Conservation (phyloP, 2,797 vertebrate species). For the Botia kubotai region DNA sequence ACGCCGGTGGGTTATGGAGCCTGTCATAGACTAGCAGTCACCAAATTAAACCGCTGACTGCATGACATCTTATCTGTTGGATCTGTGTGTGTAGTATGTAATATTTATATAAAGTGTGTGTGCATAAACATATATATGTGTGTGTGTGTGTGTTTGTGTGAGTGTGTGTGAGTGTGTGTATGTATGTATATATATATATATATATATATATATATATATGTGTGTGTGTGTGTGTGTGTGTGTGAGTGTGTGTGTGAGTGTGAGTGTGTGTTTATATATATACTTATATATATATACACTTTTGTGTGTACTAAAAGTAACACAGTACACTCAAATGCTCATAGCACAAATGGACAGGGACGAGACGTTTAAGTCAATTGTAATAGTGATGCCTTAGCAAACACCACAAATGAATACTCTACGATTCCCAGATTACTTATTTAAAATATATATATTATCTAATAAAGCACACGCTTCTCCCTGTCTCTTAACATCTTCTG, state of each 20-base stretch:
- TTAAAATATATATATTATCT: constrained; percentile 10
- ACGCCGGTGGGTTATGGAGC: constrained; percentile 75
- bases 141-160: neutral
- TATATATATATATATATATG: too few relatives aligned
- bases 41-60: constrained; percentile 79
- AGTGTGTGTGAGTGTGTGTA: too few relatives aligned
- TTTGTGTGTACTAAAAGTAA: too few relatives aligned
- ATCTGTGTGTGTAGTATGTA: constrained; percentile 26
- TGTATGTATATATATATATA: too few relatives aligned
- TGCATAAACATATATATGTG: too few relatives aligned
- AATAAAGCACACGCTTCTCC: neutral
- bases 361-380: neutral
- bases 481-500: constrained; percentile 19
- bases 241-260: too few relatives aligned
- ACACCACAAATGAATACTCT: neutral
- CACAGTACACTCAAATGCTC: too few relatives aligned
- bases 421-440: neutral
- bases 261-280: too few relatives aligned
- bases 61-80: constrained; percentile 59
- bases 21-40: constrained; percentile 66
- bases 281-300: too few relatives aligned
- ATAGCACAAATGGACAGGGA: too few relatives aligned
- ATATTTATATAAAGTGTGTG: too few relatives aligned
- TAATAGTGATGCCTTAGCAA: neutral
- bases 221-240: too few relatives aligned